Conservation (phyloP, 2,797 vertebrate species). For the Thaleichthys pacificus region DNA sequence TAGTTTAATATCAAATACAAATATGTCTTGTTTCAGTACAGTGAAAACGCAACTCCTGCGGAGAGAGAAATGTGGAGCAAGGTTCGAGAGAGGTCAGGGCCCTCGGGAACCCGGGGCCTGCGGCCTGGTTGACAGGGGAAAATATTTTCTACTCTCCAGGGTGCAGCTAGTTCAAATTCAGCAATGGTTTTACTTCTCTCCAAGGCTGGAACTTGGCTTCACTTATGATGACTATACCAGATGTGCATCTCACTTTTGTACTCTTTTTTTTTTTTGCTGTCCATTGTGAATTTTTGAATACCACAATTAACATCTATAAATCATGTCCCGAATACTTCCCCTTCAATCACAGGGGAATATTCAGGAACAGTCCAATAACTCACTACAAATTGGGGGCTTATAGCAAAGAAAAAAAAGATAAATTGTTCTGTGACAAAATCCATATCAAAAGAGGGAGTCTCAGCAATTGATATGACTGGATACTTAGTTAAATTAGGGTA, state of each 20-base stretch:
- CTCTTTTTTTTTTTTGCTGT: constrained; percentile 55
- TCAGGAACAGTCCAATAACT: constrained; percentile 72
- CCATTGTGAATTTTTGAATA: constrained; percentile 75
- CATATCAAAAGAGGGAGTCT: constrained; percentile 54
- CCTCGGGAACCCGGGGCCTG: constrained; percentile 50
- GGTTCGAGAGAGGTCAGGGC: constrained; percentile 58
- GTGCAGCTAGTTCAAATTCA: constrained; percentile 74
- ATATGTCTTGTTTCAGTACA: constrained; percentile 67
- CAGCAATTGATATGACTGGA: constrained; percentile 53
- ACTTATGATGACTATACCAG: constrained; percentile 74
- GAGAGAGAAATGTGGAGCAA: constrained; percentile 48
- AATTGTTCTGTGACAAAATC: constrained; percentile 60
- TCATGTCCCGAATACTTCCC: constrained; percentile 77
- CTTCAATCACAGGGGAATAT: constrained; percentile 74
- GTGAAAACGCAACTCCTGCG: constrained; percentile 54
- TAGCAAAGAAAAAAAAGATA: constrained; percentile 65
- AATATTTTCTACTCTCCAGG: constrained; percentile 75
- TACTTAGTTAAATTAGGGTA: constrained; percentile 54
- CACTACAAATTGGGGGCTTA: constrained; percentile 72
- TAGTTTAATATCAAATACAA: constrained; percentile 70
- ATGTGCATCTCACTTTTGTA: constrained; percentile 71
- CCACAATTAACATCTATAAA: constrained; percentile 79
- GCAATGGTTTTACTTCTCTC: constrained; percentile 72
- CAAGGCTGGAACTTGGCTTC: constrained; percentile 76
- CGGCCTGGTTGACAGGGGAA: constrained; percentile 70